phyloP scores from a whole-genome alignment of 92 coral and sea anemone genomes.

The Parazoanthus swiftii region DNA sequence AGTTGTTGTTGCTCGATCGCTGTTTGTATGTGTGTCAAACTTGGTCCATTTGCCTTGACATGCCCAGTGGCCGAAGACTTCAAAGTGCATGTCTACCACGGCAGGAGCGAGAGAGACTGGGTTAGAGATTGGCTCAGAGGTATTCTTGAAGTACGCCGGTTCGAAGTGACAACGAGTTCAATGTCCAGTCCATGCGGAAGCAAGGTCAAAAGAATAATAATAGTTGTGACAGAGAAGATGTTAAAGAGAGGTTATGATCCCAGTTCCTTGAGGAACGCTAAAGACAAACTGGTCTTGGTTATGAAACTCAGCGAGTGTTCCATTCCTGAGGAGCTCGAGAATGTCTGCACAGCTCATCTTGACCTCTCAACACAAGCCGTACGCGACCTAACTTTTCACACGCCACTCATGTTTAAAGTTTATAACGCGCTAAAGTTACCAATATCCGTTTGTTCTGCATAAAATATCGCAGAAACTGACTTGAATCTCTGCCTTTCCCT shows the following conservation, averaged over 20 bases:
- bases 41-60: not conserved
- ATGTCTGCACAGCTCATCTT: constrained; percentile 17
- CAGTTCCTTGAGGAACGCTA: not conserved
- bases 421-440: constrained; percentile 30
- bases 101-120: constrained; percentile 64
- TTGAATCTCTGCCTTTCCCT: not conserved
- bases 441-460: constrained; percentile 36
- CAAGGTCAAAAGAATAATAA: constrained; percentile 46
- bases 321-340: constrained; percentile 41
- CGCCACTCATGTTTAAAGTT: constrained; percentile 4
- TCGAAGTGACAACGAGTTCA: constrained; percentile 57
- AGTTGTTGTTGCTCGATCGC: not conserved
- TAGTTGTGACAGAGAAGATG: constrained; percentile 64
- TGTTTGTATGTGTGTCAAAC: not conserved
- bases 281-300: constrained; percentile 46
- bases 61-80: constrained; percentile 63
- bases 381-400: constrained; percentile 18
- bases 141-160: constrained; percentile 68
- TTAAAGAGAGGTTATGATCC: constrained; percentile 31
- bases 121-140: constrained; percentile 71
- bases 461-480: not conserved
- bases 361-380: not conserved
- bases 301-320: constrained; percentile 46
- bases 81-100: constrained; percentile 73
- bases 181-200: constrained; percentile 45